A percentile compares a stretch with the other conserved stretches of the same genome.
Evolutionary conservation across 1,140 invertebrate species (phyloP).

Genomic region (Lepidurus arcticus): DNA sequence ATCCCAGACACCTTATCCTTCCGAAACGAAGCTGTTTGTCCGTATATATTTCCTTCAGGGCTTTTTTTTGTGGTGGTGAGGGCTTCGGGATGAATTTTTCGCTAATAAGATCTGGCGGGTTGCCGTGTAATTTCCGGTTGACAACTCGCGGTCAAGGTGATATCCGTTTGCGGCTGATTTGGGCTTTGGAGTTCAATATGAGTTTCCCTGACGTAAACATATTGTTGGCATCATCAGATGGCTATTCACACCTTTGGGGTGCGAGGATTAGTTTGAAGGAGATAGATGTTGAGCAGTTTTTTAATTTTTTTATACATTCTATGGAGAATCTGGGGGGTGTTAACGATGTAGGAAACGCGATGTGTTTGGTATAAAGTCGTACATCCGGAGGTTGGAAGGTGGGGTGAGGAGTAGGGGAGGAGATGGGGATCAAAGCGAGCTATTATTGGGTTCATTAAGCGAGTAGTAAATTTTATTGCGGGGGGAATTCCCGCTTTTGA

Average conservation of each 20-base stretch:
- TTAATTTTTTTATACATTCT: too few relatives aligned
- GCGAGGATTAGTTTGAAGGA: background rate
- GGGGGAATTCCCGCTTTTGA: background rate
- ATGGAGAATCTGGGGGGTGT: background rate
- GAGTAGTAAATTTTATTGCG: background rate
- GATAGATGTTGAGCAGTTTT: background rate
- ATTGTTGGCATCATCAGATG: background rate
- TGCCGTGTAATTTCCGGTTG: background rate
- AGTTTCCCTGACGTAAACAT: background rate
- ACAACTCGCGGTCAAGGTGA: constrained; percentile 6
- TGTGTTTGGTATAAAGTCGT: background rate
- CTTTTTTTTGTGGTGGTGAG: background rate
- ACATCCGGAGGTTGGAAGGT: background rate
- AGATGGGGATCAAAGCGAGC: background rate
- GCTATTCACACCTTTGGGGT: background rate
- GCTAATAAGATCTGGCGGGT: background rate
- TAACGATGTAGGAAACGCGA: background rate
- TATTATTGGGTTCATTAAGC: constrained; percentile 22
- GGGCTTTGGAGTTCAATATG: background rate
- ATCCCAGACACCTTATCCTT: too few relatives aligned
- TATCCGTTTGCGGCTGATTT: background rate
- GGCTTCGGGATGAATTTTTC: background rate
- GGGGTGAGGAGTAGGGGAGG: background rate
- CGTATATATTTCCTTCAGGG: background rate
- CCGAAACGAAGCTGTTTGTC: too few relatives aligned